These are phyloP conservation scores for Xiphorhynchus erythropygius DNA, from an alignment of 2,797 vertebrate species.

Conservation along the genomic window DNA sequence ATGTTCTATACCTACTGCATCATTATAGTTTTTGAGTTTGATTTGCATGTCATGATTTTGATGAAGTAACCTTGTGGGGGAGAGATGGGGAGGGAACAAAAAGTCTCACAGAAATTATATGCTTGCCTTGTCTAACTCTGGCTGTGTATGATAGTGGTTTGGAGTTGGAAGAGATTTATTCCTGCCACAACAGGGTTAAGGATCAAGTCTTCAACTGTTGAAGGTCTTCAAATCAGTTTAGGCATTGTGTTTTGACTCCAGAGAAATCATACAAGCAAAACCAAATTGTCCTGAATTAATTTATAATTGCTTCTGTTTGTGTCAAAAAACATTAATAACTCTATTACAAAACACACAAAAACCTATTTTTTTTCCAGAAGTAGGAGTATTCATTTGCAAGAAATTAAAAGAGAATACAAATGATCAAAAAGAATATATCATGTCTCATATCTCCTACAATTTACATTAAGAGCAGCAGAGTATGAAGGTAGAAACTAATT, in stretches of 20 bases:
- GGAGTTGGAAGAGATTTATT: not conserved
- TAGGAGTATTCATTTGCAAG: not conserved
- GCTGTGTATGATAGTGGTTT: not conserved
- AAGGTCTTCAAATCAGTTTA: not conserved
- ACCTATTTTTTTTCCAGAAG: not conserved
- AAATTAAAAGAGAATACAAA: not conserved
- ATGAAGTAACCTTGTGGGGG: not conserved
- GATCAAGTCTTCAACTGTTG: not conserved
- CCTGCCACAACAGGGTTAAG: not conserved
- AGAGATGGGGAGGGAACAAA: not conserved
- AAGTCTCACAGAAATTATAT: not conserved
- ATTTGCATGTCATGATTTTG: not conserved
- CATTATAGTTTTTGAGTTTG: not conserved
- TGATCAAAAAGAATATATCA: not conserved
- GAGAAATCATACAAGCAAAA: not conserved
- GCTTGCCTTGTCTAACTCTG: not conserved
- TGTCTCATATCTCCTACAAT: not conserved
- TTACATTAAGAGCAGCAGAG: not conserved
- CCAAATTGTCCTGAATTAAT: not conserved
- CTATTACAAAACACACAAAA: not conserved
- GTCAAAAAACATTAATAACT: not conserved
- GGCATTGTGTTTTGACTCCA: not conserved
- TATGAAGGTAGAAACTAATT: not conserved
- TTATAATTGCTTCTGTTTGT: not conserved
- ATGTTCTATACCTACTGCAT: not conserved